These are phyloP conservation scores for Ochropleura plecta DNA, from an alignment of 2,888 invertebrate genomes.

Conservation along the genomic window DNA sequence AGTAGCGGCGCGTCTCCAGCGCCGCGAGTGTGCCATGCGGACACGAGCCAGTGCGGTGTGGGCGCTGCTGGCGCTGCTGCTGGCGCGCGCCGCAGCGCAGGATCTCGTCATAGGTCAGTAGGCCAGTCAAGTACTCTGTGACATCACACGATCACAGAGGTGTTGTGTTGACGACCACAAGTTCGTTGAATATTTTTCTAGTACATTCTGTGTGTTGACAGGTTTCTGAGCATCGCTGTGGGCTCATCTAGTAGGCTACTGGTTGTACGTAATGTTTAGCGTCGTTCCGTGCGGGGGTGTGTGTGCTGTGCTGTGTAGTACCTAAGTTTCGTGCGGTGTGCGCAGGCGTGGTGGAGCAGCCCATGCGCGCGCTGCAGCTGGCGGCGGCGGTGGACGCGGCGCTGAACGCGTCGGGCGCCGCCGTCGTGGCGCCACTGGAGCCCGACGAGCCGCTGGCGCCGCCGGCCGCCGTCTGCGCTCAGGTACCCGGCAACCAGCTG, in stretches of 20 bases:
- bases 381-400: conserved; percentile 73
- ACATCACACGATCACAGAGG: background rate
- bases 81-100: conserved; percentile 42
- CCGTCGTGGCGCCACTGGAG: conserved; percentile 57
- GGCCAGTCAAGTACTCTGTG: background rate
- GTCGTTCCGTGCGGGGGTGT: background rate
- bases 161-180: background rate
- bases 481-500: conserved; percentile 33
- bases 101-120: conserved; percentile 64
- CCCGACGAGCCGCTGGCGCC: conserved; percentile 67
- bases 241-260: background rate
- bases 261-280: background rate
- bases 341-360: conserved; percentile 74
- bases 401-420: conserved; percentile 56
- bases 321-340: background rate
- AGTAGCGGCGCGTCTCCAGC: conserved; percentile 32
- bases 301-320: too few species aligned
- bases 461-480: conserved; percentile 64
- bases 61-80: conserved; percentile 22
- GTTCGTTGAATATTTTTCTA: background rate
- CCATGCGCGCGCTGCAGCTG: conserved; percentile 69
- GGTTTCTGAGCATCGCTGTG: background rate
- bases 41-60: conserved; percentile 10
- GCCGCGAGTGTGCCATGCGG: background rate
- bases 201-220: background rate